A percentile compares a stretch with the other conserved stretches of the same genome.
Evolutionary conservation across 2,113 vertebrate species (phyloP).

Genomic region (Raja brachyura): DNA sequence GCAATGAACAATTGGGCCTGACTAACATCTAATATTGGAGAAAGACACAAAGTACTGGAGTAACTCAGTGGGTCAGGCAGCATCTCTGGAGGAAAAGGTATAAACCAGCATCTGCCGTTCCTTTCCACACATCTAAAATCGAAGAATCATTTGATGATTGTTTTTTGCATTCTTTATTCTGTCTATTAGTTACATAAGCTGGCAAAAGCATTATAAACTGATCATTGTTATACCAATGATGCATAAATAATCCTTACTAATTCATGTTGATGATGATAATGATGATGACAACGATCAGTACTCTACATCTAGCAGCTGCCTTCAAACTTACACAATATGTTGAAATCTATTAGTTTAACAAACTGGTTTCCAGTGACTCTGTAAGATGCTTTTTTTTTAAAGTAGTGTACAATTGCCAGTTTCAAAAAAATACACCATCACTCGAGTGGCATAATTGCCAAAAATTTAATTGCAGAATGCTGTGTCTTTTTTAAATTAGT

Average conservation of each 20-base stretch:
- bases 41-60: too few relatives aligned
- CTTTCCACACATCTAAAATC: not conserved
- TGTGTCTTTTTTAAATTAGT: too few relatives aligned
- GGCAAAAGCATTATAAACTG: not conserved
- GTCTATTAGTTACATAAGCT: not conserved
- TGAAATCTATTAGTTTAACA: not conserved
- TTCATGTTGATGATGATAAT: constrained; percentile 11
- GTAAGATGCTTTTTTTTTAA: not conserved
- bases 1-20: not conserved
- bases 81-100: too few relatives aligned
- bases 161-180: not conserved
- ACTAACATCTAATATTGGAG: not conserved
- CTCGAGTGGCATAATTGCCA: not conserved
- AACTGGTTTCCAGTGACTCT: not conserved
- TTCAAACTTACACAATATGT: not conserved
- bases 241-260: not conserved
- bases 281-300: not conserved
- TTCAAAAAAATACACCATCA: too few relatives aligned
- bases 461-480: too few relatives aligned
- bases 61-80: too few relatives aligned
- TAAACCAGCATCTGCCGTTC: too few relatives aligned
- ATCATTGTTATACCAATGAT: constrained; percentile 27
- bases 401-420: not conserved
- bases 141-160: not conserved
- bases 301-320: not conserved